Evolutionary conservation across 1,140 invertebrate genomes (phyloP).

Genomic region (Caenorhabditis latens): DNA sequence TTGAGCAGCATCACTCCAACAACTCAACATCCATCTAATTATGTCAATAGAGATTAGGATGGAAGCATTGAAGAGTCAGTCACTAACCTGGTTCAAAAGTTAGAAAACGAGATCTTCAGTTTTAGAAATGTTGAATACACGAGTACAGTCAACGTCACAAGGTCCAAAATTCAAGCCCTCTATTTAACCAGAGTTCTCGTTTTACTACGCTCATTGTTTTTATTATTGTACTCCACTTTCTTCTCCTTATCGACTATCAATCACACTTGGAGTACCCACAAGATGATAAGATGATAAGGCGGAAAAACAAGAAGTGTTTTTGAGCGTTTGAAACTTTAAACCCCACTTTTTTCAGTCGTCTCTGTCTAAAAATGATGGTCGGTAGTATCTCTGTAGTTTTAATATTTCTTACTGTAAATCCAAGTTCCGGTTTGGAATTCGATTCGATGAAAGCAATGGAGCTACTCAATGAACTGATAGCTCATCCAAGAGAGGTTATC

Average conservation of each 20-base stretch:
- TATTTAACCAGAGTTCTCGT: neutral
- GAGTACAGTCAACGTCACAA: no score
- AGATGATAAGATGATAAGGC: neutral
- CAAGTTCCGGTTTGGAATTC: neutral
- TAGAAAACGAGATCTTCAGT: no score
- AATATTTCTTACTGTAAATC: neutral
- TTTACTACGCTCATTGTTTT: neutral
- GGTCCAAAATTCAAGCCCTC: neutral
- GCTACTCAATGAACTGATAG: neutral
- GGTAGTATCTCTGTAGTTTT: no score
- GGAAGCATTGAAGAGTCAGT: no score
- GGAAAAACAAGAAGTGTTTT: conserved; percentile 25
- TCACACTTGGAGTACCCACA: neutral
- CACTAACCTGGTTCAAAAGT: neutral
- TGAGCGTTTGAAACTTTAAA: neutral
- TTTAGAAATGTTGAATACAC: no score
- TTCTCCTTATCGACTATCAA: neutral
- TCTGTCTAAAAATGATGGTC: no score
- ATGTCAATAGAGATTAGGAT: no score
- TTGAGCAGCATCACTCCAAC: no score
- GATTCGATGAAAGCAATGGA: neutral
- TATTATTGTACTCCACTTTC: conserved; percentile 9
- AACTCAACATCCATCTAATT: no score
- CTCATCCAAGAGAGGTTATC: conserved; percentile 39
- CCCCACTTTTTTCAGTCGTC: neutral